Conservation (phyloP, 2,797 vertebrate species). For the Pristis pectinata region DNA sequence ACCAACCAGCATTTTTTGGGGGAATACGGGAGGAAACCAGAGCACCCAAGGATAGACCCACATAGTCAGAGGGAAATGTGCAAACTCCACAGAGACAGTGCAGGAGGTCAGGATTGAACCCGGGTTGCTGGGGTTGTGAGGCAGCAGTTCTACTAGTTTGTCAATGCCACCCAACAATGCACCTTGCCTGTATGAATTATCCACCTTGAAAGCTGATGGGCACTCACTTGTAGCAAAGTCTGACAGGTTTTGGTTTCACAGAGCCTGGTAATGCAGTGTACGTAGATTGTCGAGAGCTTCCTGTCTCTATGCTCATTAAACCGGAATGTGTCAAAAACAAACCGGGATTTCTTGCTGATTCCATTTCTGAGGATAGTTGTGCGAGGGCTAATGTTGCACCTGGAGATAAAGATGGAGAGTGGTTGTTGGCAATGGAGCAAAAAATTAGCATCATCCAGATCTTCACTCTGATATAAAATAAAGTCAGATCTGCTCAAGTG, state of each 20-base stretch:
- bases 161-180: too few species aligned
- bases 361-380: slow-evolving; percentile 55
- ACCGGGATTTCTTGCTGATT: slow-evolving; percentile 48
- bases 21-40: too few species aligned
- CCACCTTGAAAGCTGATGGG: neutral
- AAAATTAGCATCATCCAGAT: neutral
- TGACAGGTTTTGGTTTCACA: slow-evolving; percentile 60
- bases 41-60: too few species aligned
- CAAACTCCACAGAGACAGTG: too few species aligned
- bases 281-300: slow-evolving; percentile 58
- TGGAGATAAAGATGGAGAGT: slow-evolving; percentile 1
- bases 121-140: too few species aligned
- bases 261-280: slow-evolving; percentile 68
- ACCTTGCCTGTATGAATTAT: neutral
- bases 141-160: too few species aligned
- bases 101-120: too few species aligned
- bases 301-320: slow-evolving; percentile 59
- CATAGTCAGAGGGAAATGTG: too few species aligned
- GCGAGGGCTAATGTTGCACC: slow-evolving; percentile 43
- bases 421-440: neutral
- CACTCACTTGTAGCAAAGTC: slow-evolving; percentile 52
- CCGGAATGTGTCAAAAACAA: slow-evolving; percentile 67
- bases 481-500: neutral
- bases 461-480: neutral
- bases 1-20: too few species aligned